Percentiles rank a stretch among this genome's conserved stretches.
Evolutionary conservation across 2,888 invertebrate species (phyloP).

Genomic region (Drosophila sordidula): DNA sequence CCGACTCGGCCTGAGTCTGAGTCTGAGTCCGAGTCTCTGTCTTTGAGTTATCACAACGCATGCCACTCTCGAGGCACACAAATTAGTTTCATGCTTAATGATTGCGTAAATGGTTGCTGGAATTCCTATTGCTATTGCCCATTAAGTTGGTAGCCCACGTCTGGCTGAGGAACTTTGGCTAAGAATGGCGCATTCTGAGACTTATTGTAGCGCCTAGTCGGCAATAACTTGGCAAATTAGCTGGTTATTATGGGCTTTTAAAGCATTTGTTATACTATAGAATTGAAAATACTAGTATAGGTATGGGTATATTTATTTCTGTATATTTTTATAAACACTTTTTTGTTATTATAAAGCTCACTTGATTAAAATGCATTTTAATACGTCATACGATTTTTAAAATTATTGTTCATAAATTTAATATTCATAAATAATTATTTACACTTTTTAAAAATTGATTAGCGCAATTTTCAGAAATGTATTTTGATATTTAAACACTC

Average conservation of each 20-base stretch:
- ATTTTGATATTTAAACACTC: too few relatives aligned
- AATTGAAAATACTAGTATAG: neutral
- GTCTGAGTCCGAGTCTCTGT: conserved; percentile 4
- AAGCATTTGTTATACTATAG: conserved; percentile 22
- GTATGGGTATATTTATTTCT: too few relatives aligned
- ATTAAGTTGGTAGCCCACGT: conserved; percentile 51
- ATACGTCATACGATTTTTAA: too few relatives aligned
- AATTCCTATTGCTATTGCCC: conserved; percentile 71
- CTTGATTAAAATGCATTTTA: too few relatives aligned
- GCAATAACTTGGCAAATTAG: conserved; percentile 51
- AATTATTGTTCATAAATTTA: too few relatives aligned
- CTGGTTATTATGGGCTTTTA: conserved; percentile 43
- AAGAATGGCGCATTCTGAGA: neutral
- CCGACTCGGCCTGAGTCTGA: conserved; percentile 15
- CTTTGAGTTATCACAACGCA: conserved; percentile 53
- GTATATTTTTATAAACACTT: too few relatives aligned
- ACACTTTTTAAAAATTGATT: too few relatives aligned
- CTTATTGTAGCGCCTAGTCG: conserved; percentile 17
- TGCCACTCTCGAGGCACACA: conserved; percentile 60
- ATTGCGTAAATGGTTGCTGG: conserved; percentile 79
- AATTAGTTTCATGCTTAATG: conserved; percentile 77
- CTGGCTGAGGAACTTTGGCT: neutral
- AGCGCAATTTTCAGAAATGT: too few relatives aligned
- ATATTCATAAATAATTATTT: too few relatives aligned
- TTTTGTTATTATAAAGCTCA: too few relatives aligned